phyloP scores from a whole-genome alignment of 2,888 invertebrate species.

The Agrotis segetum region DNA sequence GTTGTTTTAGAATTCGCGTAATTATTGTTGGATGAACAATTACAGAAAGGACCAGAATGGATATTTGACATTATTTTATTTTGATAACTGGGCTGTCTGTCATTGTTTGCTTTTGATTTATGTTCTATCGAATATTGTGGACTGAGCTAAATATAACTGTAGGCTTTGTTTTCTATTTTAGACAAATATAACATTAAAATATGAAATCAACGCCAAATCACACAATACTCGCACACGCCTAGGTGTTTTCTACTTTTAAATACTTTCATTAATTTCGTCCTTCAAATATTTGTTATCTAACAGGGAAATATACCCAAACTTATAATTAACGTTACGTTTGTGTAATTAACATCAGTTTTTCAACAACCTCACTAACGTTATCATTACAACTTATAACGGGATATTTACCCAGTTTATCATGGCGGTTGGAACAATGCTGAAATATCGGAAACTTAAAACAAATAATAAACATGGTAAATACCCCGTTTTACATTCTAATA shows the following conservation, averaged over 20 bases:
- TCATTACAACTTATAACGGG: no score
- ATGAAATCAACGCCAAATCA: not conserved
- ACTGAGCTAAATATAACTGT: not conserved
- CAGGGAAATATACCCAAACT: not conserved
- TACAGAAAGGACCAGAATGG: conserved; percentile 78
- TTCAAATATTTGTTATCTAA: not conserved
- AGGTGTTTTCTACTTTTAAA: not conserved
- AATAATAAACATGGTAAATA: no score
- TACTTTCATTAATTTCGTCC: no score
- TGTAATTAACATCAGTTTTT: no score
- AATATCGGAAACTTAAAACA: no score
- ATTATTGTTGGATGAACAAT: conserved; percentile 89
- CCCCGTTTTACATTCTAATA: no score
- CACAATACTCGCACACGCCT: not conserved
- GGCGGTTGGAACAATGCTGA: no score
- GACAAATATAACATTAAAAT: not conserved
- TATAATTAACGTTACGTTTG: not conserved
- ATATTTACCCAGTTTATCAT: no score
- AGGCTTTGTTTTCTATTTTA: not conserved
- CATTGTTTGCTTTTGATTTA: conserved; percentile 19
- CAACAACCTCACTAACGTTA: no score
- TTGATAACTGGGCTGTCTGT: conserved; percentile 53
- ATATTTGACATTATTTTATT: conserved; percentile 79
- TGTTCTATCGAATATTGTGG: not conserved
- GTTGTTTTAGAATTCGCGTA: conserved; percentile 89